Evolutionary conservation across 2,113 vertebrate species (phyloP), one percentile per base, ranked within the genome.

Genomic region (Syrmaticus mikado): DNA sequence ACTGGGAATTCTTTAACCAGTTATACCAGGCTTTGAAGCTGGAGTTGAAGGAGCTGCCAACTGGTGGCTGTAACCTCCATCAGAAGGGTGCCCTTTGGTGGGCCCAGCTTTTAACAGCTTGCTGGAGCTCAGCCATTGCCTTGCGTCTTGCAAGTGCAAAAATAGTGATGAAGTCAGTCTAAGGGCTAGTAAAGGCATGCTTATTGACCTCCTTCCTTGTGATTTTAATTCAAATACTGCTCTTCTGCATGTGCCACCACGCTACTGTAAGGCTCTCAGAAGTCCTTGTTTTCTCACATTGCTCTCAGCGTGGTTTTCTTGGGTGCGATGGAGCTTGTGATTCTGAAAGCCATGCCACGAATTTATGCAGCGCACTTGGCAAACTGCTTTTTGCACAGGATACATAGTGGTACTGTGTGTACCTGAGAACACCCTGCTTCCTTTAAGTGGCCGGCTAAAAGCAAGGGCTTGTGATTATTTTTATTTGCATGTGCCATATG

Each of bases 361-460:
- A 24, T 41, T 53, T 25, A 12, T 11, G 20, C 21, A 32, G 11
- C 18, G 5, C 46, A 10, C 18, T 48, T 60, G 8, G 30, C 34
- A 36, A 48, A 36, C 30, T 0, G 4, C 15, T 71, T 22, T 52
- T n/a, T 60, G 58, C n/a, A 65, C 6, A 6, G 52, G 24, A 36
- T 52, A 10, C 43, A 0, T 52, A n/a, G 53, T 43, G 46, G 21
- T 17, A 24, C 66, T 1, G 0, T n/a, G 3, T 14, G 22, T 61
- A 30, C 64, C 21, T 12, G 34, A 41, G 58, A 34, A 60, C 2
- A 0, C 19, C 3, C 30, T 17, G 24, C 25, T 76, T 8, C 73
- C 38, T 74, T 48, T 14, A 3, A 27, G 0, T 13, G 5, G 13
- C 36, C 2, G 1, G 25, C n/a, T 66, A 9, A 81, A 53, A 81